phyloP scores from a whole-genome alignment of 2,113 vertebrate genomes.

The Corythaixoides concolor region DNA sequence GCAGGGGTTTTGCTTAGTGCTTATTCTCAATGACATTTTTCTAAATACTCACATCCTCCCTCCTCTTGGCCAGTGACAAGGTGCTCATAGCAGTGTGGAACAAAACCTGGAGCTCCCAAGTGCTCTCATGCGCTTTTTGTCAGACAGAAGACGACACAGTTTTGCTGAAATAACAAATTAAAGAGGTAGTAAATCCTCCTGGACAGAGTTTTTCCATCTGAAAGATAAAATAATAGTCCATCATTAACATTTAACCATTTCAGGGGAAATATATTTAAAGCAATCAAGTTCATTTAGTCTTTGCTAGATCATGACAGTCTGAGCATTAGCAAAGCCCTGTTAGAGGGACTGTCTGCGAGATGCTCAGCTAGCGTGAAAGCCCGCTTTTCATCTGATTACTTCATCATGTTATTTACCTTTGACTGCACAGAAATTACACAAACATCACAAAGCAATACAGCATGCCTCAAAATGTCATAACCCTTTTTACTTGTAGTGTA shows the following conservation, averaged over 20 bases:
- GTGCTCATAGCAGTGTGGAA: background rate
- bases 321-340: background rate
- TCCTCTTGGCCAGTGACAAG: background rate
- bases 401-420: conserved; percentile 40
- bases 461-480: background rate
- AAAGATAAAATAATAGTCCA: background rate
- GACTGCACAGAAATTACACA: conserved; percentile 56
- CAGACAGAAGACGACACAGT: background rate
- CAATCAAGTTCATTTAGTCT: background rate
- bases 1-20: background rate
- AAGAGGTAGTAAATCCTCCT: background rate
- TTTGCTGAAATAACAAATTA: background rate
- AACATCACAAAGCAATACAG: conserved; percentile 32
- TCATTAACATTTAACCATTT: background rate
- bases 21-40: background rate
- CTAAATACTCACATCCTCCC: background rate
- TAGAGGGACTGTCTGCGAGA: background rate
- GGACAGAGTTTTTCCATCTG: background rate
- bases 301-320: background rate
- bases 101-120: background rate
- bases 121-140: background rate
- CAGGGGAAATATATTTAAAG: background rate
- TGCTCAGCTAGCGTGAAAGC: conserved; percentile 39
- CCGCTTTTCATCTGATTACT: conserved; percentile 31
- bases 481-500: background rate